Conservation (phyloP, 2,888 invertebrate species). For the Deroplatys truncata region DNA sequence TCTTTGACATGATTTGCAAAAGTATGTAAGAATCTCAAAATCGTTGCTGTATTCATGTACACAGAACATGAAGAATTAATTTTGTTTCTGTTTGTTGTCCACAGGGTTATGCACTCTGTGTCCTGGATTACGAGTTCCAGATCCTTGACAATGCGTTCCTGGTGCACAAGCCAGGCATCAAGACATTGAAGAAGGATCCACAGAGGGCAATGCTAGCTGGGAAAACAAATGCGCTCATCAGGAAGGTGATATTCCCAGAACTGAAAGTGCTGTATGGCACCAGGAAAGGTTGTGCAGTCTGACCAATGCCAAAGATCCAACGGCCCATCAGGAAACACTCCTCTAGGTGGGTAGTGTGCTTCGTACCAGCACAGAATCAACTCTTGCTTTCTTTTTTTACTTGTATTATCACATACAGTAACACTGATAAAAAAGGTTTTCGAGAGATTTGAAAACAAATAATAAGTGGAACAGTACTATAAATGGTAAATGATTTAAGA, state of each 20-base stretch:
- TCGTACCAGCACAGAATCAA: too few relatives aligned
- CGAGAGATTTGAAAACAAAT: too few relatives aligned
- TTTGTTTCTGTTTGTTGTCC: constrained; percentile 29
- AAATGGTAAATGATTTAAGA: too few relatives aligned
- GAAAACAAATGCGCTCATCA: constrained; percentile 73
- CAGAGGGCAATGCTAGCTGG: constrained; percentile 70
- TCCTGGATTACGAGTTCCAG: constrained; percentile 87
- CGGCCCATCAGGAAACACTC: not conserved
- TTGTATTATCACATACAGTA: too few relatives aligned
- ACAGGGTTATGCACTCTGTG: constrained; percentile 87
- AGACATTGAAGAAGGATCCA: constrained; percentile 72
- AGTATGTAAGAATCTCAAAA: too few relatives aligned
- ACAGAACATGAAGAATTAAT: too few relatives aligned
- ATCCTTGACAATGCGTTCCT: constrained; percentile 91
- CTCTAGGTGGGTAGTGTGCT: not conserved
- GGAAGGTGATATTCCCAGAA: constrained; percentile 77
- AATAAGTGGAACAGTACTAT: too few relatives aligned
- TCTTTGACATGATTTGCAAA: too few relatives aligned
- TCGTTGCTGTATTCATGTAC: too few relatives aligned
- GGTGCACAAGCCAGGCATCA: constrained; percentile 89
- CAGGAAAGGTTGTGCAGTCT: constrained; percentile 76
- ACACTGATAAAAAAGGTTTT: too few relatives aligned
- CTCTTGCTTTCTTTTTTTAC: too few relatives aligned
- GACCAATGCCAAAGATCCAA: constrained; percentile 39
- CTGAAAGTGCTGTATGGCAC: constrained; percentile 78